These are phyloP conservation scores for Neosilurus mollespiculum DNA, from an alignment of 2,797 vertebrate species.

Conservation along the genomic window DNA sequence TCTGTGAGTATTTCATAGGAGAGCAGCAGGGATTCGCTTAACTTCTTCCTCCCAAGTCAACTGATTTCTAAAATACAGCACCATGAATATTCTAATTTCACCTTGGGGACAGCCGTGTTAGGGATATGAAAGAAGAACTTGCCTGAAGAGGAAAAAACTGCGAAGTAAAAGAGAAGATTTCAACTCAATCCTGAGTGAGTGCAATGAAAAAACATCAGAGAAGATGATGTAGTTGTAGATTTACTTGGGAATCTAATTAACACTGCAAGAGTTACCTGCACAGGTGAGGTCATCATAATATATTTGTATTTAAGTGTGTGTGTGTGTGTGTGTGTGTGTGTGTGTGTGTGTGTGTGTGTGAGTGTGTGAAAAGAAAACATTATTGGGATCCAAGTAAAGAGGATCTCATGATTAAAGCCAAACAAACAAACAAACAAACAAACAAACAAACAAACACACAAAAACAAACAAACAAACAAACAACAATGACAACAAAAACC, in stretches of 20 bases:
- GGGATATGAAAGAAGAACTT: conserved; percentile 31
- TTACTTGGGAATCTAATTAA: conserved; percentile 15
- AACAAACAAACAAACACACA: too few species aligned
- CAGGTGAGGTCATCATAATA: not conserved
- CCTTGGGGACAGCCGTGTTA: conserved; percentile 32
- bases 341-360: too few species aligned
- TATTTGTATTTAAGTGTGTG: not conserved
- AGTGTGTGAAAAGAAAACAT: not conserved
- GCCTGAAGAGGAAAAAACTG: conserved; percentile 33
- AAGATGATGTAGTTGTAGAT: not conserved
- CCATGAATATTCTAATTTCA: conserved; percentile 53
- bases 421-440: too few species aligned
- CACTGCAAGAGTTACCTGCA: not conserved
- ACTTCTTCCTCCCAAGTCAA: conserved; percentile 20
- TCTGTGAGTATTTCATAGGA: conserved; percentile 25
- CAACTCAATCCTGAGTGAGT: not conserved
- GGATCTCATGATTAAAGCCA: not conserved
- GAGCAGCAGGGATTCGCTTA: conserved; percentile 15
- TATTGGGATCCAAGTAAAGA: not conserved
- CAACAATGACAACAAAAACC: not conserved
- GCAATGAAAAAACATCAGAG: conserved; percentile 6
- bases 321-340: conserved; percentile 2
- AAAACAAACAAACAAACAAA: too few species aligned
- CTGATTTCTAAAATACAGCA: conserved; percentile 14
- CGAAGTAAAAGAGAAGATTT: conserved; percentile 23